Evolutionary conservation across 2,888 invertebrate species (phyloP), one percentile per base, ranked within the genome.

Genomic region (Hydrotaea diabolus): DNA sequence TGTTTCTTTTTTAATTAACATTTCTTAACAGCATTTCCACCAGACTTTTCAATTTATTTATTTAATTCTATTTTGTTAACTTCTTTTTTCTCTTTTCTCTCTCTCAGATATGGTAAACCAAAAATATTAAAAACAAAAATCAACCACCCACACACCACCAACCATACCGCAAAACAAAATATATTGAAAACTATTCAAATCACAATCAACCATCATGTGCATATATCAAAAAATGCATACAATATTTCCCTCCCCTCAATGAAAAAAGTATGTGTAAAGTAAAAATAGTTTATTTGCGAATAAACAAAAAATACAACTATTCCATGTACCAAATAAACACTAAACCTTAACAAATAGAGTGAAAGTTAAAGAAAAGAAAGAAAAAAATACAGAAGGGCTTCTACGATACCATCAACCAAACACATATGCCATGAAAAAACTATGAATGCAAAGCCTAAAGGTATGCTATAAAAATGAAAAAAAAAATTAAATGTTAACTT

Each of bases 81-180:
- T 82, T 76, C 80, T 85, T 86, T 80, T 77, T 59, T n/a, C n/a
- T n/a, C n/a, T 83, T 85, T 84, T 91, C 85, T 90, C 13, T 64
- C 66, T 76, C 78, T 76, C 62, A 91, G 91, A 91, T 92, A 91
- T 91, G 91, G 90, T 91, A 88, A 90, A 90, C 88, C 91, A 91
- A 89, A 91, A 91, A 91, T 91, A 92, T 90, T 91, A 90, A 87
- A 85, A 87, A 88, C 86, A 87, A 87, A 88, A 88, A 85, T 78
- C 57, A 64, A 81, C 79, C 66, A 83, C 79, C n/a, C 69, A 79
- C 75, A 66, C 71, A 72, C 75, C 19, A 75, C 77, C 77, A 83
- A 75, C 77, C 77, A 85, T 86, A 77, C 57, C 79, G 69, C 66
- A 82, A 86, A 84, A 83, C n/a, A n/a, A n/a, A 55, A 55, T 31